Evolutionary conservation across 2,797 vertebrate species (phyloP).

Genomic region (Glossophaga mutica): DNA sequence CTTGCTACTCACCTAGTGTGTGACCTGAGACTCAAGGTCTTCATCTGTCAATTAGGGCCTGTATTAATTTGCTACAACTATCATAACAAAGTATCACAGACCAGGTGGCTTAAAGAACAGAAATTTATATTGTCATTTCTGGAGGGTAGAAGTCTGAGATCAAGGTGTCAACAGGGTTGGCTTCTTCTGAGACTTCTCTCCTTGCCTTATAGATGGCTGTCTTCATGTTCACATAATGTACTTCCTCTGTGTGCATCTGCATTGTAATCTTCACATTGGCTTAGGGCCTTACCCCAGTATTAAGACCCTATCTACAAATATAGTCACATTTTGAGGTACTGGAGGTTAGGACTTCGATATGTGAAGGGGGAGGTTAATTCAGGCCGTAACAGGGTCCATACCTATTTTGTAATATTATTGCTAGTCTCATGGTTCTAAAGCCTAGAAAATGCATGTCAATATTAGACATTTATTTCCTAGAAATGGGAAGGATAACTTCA

Average conservation of each 20-base stretch:
- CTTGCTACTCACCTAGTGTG: neutral
- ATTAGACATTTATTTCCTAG: neutral
- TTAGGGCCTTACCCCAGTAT: neutral
- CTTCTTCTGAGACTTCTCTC: neutral
- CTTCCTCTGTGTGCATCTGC: neutral
- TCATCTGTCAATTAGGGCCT: neutral
- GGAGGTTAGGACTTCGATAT: neutral
- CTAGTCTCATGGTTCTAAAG: neutral
- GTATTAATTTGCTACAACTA: neutral
- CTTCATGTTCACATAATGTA: neutral
- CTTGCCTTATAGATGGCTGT: neutral
- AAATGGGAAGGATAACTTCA: neutral
- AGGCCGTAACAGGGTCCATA: neutral
- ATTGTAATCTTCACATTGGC: neutral
- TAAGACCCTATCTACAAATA: neutral
- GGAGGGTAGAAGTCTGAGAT: neutral
- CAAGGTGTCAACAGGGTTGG: neutral
- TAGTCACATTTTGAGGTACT: neutral
- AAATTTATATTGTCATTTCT: neutral
- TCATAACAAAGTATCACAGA: neutral
- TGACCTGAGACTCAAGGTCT: neutral
- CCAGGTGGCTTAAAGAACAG: neutral
- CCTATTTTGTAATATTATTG: slow-evolving; percentile 17
- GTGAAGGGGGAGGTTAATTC: neutral
- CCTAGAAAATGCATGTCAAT: neutral